phyloP scores from a whole-genome alignment of 2,888 invertebrate species.

The Plutella xylostella region DNA sequence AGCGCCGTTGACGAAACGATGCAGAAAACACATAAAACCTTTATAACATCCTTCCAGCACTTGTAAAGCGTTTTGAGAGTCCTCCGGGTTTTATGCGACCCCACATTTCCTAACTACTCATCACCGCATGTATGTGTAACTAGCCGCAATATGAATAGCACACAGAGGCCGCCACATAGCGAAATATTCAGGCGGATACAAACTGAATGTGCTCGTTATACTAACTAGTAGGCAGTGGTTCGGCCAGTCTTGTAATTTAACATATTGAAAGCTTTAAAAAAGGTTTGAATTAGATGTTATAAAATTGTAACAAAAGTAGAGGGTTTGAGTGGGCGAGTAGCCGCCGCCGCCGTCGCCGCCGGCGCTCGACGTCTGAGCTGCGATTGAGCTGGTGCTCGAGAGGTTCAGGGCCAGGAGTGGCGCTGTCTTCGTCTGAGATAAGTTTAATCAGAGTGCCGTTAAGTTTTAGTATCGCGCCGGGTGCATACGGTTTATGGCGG shows the following conservation, averaged over 20 bases:
- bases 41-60: slow-evolving; percentile 69
- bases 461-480: slow-evolving; percentile 61
- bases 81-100: slow-evolving; percentile 55
- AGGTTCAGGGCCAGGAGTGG: slow-evolving; percentile 48
- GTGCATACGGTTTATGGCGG: slow-evolving; percentile 67
- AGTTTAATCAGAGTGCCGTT: slow-evolving; percentile 67
- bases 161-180: too few relatives aligned
- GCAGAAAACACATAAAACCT: slow-evolving; percentile 51
- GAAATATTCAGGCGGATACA: too few relatives aligned
- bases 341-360: too few relatives aligned
- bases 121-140: too few relatives aligned
- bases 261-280: too few relatives aligned
- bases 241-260: too few relatives aligned
- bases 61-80: slow-evolving; percentile 65
- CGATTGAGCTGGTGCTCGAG: slow-evolving; percentile 41
- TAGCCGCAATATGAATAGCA: too few relatives aligned
- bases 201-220: too few relatives aligned
- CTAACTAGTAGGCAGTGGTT: too few relatives aligned
- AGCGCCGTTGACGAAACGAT: slow-evolving; percentile 54
- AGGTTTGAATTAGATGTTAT: too few relatives aligned
- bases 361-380: neutral
- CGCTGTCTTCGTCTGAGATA: slow-evolving; percentile 39
- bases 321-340: too few relatives aligned
- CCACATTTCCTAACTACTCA: slow-evolving; percentile 42
- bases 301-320: too few relatives aligned